These are phyloP conservation scores for Lasioglossum lativentre DNA, from an alignment of 2,888 invertebrate genomes.

Conservation along the genomic window DNA sequence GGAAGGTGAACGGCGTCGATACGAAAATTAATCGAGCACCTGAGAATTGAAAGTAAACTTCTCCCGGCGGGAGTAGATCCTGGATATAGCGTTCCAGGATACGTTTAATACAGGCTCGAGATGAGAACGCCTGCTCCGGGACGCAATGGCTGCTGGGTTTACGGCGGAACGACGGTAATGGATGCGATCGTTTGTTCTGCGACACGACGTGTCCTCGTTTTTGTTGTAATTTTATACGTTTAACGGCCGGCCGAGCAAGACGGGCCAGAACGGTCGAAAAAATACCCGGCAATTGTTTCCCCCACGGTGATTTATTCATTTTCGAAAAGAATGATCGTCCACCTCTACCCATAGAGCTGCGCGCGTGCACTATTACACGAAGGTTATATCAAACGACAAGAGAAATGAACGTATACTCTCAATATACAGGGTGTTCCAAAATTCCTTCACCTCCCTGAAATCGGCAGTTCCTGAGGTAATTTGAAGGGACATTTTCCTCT, in stretches of 20 bases:
- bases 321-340: constrained; percentile 26
- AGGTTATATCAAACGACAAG: not conserved
- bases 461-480: no score
- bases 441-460: no score
- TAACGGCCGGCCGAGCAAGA: constrained; percentile 47
- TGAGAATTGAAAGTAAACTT: constrained; percentile 72
- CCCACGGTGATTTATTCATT: constrained; percentile 59
- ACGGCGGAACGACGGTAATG: constrained; percentile 64
- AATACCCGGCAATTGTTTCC: constrained; percentile 52
- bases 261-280: constrained; percentile 23
- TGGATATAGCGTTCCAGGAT: constrained; percentile 37
- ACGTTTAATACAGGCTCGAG: constrained; percentile 58
- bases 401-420: no score
- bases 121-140: constrained; percentile 41
- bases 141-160: constrained; percentile 59
- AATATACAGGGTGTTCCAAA: no score
- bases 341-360: not conserved
- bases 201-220: constrained; percentile 66
- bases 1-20: constrained; percentile 50
- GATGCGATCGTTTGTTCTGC: constrained; percentile 68
- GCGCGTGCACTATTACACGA: not conserved
- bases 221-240: constrained; percentile 66
- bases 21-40: constrained; percentile 70
- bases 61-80: constrained; percentile 53
- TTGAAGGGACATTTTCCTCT: no score